Percentiles rank a stretch among this genome's conserved stretches.
Conservation (phyloP, 2,113 vertebrate species). For the Crotophaga sulcirostris region DNA sequence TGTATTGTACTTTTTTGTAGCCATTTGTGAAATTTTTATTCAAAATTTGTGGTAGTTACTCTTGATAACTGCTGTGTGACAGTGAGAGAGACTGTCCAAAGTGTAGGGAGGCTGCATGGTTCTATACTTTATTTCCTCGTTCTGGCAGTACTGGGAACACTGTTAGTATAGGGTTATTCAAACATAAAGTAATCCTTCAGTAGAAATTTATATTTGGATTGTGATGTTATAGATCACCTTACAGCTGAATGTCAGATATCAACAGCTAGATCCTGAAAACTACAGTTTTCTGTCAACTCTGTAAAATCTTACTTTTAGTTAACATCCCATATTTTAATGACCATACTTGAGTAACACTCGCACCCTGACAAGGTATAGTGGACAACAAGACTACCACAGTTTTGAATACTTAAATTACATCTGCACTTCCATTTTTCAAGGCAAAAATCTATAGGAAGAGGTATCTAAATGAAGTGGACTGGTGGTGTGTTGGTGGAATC, state of each 20-base stretch:
- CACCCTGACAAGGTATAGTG: neutral
- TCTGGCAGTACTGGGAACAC: neutral
- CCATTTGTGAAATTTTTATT: neutral
- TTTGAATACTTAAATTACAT: neutral
- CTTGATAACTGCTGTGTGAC: neutral
- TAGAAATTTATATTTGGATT: neutral
- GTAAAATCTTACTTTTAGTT: neutral
- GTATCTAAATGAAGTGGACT: neutral
- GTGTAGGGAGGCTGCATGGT: neutral
- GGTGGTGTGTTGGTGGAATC: neutral
- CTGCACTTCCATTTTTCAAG: neutral
- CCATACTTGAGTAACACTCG: neutral
- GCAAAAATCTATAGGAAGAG: neutral
- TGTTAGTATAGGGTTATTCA: neutral
- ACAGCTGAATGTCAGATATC: neutral
- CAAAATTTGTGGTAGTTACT: neutral
- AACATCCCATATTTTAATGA: neutral
- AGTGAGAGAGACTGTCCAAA: neutral
- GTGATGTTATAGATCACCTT: neutral
- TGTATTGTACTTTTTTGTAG: neutral
- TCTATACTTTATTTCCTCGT: neutral
- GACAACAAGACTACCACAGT: neutral
- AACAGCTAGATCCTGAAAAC: neutral
- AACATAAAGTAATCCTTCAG: neutral
- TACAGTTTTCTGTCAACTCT: neutral